A percentile compares a stretch with the other conserved stretches of the same genome.
Conservation (phyloP, 2,888 invertebrate genomes). For the Plagodis pulveraria region DNA sequence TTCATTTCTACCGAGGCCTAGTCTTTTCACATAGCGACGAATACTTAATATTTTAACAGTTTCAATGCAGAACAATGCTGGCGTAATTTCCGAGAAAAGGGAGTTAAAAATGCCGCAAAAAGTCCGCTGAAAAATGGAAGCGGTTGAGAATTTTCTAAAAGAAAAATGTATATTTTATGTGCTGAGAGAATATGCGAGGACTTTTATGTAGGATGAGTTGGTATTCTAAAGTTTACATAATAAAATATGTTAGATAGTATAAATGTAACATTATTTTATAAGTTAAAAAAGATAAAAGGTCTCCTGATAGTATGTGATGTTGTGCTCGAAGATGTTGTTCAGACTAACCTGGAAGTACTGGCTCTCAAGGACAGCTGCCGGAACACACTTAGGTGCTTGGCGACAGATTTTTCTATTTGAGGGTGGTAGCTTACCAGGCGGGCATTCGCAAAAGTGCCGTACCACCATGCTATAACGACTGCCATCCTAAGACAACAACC, state of each 20-base stretch:
- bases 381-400: too few species aligned
- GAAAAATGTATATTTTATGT: conserved; percentile 19
- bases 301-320: too few species aligned
- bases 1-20: background rate
- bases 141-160: conserved; percentile 12
- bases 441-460: too few species aligned
- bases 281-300: too few species aligned
- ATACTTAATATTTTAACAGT: conserved; percentile 34
- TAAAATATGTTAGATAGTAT: background rate
- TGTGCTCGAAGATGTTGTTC: too few species aligned
- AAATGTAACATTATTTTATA: too few species aligned
- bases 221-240: conserved; percentile 1
- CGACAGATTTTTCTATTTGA: too few species aligned
- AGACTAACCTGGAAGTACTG: too few species aligned
- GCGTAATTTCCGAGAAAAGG: conserved; percentile 25
- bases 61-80: conserved; percentile 32
- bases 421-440: too few species aligned
- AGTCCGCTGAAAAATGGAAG: conserved; percentile 11
- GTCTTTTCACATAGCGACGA: conserved; percentile 17
- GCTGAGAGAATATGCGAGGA: conserved; percentile 15
- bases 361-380: too few species aligned
- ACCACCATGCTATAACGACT: too few species aligned
- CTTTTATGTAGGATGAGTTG: conserved; percentile 8
- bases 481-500: too few species aligned
- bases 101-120: conserved; percentile 11